Percentiles rank a stretch among this genome's conserved stretches.
Evolutionary conservation across 30 jellyfish, hydroid and myxozoan genomes (phyloP).

Genomic region (Aurelia sp.): DNA sequence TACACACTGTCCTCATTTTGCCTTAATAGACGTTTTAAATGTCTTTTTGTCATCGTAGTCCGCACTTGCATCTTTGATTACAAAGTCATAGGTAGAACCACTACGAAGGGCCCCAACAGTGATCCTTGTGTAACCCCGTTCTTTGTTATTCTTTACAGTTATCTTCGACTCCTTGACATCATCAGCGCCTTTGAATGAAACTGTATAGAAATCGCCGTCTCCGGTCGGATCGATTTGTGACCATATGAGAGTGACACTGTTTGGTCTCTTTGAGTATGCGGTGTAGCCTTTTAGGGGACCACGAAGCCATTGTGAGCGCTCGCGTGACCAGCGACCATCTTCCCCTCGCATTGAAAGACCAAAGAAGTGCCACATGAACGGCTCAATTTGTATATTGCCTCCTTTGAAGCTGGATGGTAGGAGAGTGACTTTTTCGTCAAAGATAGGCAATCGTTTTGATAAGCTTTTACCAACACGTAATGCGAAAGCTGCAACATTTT

Average conservation of each 20-base stretch:
- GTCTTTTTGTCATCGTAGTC: conserved; percentile 1
- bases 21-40: conserved; percentile 10
- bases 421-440: conserved; percentile 4
- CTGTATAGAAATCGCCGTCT: conserved; percentile 29
- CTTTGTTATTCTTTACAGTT: background rate
- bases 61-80: conserved; percentile 7
- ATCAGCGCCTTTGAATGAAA: conserved; percentile 30
- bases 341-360: conserved; percentile 28
- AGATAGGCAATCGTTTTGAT: conserved; percentile 19
- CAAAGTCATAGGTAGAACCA: conserved; percentile 23
- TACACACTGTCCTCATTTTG: background rate
- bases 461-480: conserved; percentile 20
- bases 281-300: conserved; percentile 52
- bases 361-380: conserved; percentile 39
- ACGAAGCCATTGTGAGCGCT: conserved; percentile 43
- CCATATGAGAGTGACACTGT: conserved; percentile 47
- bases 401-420: conserved; percentile 18
- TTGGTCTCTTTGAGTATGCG: conserved; percentile 18
- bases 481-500: conserved; percentile 18
- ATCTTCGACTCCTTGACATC: conserved; percentile 10
- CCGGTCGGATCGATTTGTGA: conserved; percentile 12
- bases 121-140: conserved; percentile 40
- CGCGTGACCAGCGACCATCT: conserved; percentile 50
- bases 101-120: conserved; percentile 36
- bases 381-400: conserved; percentile 6